Conservation (phyloP, 1,140 invertebrate genomes). For the Trichomalopsis sarcophagae region DNA sequence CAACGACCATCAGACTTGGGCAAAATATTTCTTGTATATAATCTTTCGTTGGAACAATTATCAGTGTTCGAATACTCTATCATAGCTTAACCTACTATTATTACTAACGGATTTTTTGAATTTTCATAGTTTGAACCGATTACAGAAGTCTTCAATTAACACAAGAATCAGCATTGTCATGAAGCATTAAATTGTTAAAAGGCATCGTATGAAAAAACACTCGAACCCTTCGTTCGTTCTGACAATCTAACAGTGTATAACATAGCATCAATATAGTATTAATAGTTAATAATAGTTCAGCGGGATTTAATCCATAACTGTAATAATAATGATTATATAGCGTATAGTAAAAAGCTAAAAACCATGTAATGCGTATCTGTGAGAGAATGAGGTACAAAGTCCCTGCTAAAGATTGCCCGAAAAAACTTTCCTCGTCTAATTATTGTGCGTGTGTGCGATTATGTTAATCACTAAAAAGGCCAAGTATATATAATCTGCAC, state of each 20-base stretch:
- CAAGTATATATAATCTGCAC: not conserved
- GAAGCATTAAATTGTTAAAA: no score
- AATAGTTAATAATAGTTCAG: not conserved
- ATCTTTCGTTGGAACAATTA: not conserved
- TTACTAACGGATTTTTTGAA: no score
- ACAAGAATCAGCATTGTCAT: no score
- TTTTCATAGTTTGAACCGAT: no score
- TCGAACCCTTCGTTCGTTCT: not conserved
- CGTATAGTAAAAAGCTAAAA: not conserved
- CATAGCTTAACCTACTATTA: no score
- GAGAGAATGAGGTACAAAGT: not conserved
- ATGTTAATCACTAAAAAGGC: not conserved
- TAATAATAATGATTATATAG: conserved; percentile 3
- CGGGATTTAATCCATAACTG: not conserved
- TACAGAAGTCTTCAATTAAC: no score
- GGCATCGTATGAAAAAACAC: not conserved
- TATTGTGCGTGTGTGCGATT: not conserved
- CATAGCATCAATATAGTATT: no score
- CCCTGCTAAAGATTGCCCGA: not conserved
- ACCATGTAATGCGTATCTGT: not conserved
- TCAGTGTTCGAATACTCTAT: not conserved
- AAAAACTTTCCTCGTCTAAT: not conserved
- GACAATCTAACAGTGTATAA: not conserved
- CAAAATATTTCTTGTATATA: not conserved
- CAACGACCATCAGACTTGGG: not conserved